Conservation (phyloP, 2,797 vertebrate species). For the Novumbra hubbsi region DNA sequence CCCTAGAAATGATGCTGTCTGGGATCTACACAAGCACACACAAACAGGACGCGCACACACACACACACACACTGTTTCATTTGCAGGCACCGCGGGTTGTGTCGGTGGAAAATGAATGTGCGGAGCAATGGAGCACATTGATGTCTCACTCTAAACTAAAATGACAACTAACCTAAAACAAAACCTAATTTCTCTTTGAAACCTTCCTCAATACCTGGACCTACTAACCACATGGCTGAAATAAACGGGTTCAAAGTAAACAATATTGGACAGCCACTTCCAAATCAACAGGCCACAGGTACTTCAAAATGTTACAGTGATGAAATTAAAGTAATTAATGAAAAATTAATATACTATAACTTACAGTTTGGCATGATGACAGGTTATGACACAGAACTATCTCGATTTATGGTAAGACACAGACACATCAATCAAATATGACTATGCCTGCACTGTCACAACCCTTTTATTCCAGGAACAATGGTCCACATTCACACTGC, state of each 20-base stretch:
- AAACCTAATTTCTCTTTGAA: background rate
- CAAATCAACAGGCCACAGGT: no score
- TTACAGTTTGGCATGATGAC: background rate
- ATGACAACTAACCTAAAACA: background rate
- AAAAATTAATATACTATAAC: background rate
- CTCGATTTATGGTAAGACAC: background rate
- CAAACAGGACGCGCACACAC: conserved; percentile 52
- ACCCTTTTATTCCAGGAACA: background rate
- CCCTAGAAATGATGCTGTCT: conserved; percentile 97
- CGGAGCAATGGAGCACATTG: background rate
- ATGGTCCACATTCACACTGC: background rate
- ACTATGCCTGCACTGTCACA: background rate
- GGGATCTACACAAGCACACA: conserved; percentile 80
- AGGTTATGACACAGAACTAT: background rate
- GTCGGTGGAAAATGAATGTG: background rate
- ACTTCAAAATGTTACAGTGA: background rate
- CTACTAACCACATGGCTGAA: background rate
- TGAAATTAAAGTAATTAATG: background rate
- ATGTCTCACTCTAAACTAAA: background rate
- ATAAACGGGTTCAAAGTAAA: background rate
- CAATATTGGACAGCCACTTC: background rate
- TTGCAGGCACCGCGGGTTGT: background rate
- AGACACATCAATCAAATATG: no score
- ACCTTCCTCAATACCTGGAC: background rate
- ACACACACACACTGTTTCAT: conserved; percentile 17